Base-by-base conservation (phyloP, 2,113 vertebrate genomes). In the Cyrtonyx montezumae region DNA sequence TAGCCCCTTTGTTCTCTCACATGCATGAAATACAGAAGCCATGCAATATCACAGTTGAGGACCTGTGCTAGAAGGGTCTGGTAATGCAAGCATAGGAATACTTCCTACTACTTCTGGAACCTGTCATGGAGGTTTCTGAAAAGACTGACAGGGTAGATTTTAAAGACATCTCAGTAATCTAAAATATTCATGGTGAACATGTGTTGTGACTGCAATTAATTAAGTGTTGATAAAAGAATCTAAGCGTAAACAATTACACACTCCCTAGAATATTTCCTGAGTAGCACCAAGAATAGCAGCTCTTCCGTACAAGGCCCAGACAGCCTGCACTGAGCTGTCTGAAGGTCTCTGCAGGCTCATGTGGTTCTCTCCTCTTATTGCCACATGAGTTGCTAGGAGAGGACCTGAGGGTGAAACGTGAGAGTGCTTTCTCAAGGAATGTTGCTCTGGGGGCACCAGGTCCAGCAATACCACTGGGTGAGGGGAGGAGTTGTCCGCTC, bases 151-250 rank as follows among this genome's bases (percentile, higher is more conserved):
- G 56, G 87, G 77, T 0, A 90, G 66, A 88, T 87, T 77, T 55
- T 22, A 80, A 86, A 94, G 92, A 53, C 45, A 74, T 90, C 71
- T 88, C 88, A 94, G 84, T 78, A 75, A 96, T 87, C 92, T 94
- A 85, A 94, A 90, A 65, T 85, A 93, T 91, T 95, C 93, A 94
- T 96, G 70, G 75, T 83, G 87, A 90, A 66, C 89, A 95, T 89
- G 90, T 96, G 93, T 79, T 85, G 85, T 92, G 87, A 91, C 93
- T 96, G 95, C 84, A 95, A 71, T 91, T 96, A 87, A 96, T 96
- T 96, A 94, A 79, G 74, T 2, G 0, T n/a, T 90, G 91, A 95
- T 96, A 96, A 93, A 95, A 85, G 93, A 91, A 85, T 95, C 87
- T 34, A 71, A 92, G 91, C 2, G 30, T 85, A 96, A 95, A 94